A percentile compares a stretch with the other conserved stretches of the same genome.
Conservation (phyloP, 2,888 invertebrate genomes). For the Stenoptilia bipunctidactyla region DNA sequence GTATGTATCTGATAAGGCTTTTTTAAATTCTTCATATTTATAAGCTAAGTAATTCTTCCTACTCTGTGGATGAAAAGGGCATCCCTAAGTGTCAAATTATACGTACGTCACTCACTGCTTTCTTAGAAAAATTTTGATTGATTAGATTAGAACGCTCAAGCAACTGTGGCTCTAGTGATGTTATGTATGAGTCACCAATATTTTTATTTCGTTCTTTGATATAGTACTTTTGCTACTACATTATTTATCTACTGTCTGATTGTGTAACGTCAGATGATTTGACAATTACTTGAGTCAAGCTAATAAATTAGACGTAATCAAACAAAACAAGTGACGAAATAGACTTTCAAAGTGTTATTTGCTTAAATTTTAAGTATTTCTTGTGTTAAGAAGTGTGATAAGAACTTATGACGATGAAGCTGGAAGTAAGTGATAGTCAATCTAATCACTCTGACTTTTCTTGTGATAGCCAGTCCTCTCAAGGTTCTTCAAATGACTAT, state of each 20-base stretch:
- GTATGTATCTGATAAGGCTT: too few relatives aligned
- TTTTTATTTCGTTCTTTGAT: slow-evolving; percentile 43
- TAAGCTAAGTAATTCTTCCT: slow-evolving; percentile 33
- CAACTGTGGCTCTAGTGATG: too few relatives aligned
- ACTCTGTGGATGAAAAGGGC: slow-evolving; percentile 60
- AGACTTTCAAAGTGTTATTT: too few relatives aligned
- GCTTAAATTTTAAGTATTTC: too few relatives aligned
- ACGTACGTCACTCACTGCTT: neutral
- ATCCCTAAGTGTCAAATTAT: slow-evolving; percentile 51
- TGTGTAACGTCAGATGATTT: neutral
- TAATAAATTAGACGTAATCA: too few relatives aligned
- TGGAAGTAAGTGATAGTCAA: slow-evolving; percentile 71
- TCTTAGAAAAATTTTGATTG: neutral
- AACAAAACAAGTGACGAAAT: too few relatives aligned
- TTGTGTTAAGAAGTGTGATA: slow-evolving; percentile 7
- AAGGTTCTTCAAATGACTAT: slow-evolving; percentile 67
- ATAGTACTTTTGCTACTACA: slow-evolving; percentile 36
- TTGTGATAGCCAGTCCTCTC: slow-evolving; percentile 72
- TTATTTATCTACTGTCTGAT: slow-evolving; percentile 35
- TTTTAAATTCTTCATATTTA: slow-evolving; percentile 11
- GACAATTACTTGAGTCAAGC: neutral
- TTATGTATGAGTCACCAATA: slow-evolving; percentile 60
- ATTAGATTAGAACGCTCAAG: too few relatives aligned
- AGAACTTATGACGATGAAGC: slow-evolving; percentile 69
- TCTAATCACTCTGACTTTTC: slow-evolving; percentile 74